Percentiles rank a stretch among this genome's conserved stretches.
phyloP scores from a whole-genome alignment of 2,888 invertebrate genomes.

The Drosophila percnosoma region DNA sequence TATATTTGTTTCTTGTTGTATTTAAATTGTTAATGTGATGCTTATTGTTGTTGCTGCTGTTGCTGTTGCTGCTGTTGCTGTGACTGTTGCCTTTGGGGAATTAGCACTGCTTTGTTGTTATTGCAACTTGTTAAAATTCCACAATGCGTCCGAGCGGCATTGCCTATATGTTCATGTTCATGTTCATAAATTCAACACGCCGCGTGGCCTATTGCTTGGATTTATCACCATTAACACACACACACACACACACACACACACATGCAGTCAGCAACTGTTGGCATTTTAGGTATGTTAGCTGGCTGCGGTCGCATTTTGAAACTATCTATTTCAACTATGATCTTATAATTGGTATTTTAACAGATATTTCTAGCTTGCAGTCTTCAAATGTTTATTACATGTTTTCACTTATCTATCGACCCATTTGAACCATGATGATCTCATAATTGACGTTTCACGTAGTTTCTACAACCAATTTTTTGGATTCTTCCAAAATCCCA shows the following conservation, averaged over 20 bases:
- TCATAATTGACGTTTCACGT: background rate
- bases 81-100: constrained; percentile 71
- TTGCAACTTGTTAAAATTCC: constrained; percentile 79
- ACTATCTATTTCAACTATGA: constrained; percentile 21
- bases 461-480: background rate
- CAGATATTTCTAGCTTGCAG: background rate
- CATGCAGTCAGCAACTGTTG: background rate
- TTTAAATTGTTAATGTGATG: constrained; percentile 77
- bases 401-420: background rate
- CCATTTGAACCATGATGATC: constrained; percentile 2
- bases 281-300: background rate
- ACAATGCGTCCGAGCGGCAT: constrained; percentile 48
- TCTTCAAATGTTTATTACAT: background rate
- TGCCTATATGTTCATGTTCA: constrained; percentile 45
- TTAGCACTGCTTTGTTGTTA: constrained; percentile 73
- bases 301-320: constrained; percentile 8
- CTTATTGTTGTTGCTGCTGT: constrained; percentile 39
- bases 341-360: background rate
- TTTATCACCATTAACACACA: constrained; percentile 36
- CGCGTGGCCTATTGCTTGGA: constrained; percentile 32
- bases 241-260: constrained; percentile 16
- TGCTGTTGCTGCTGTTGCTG: constrained; percentile 26
- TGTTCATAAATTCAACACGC: constrained; percentile 73
- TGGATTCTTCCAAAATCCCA: background rate
- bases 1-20: constrained; percentile 70